Evolutionary conservation across 2,797 vertebrate genomes (phyloP), one percentile per base, ranked within the genome.

Genomic region (Poecilia wingei): DNA sequence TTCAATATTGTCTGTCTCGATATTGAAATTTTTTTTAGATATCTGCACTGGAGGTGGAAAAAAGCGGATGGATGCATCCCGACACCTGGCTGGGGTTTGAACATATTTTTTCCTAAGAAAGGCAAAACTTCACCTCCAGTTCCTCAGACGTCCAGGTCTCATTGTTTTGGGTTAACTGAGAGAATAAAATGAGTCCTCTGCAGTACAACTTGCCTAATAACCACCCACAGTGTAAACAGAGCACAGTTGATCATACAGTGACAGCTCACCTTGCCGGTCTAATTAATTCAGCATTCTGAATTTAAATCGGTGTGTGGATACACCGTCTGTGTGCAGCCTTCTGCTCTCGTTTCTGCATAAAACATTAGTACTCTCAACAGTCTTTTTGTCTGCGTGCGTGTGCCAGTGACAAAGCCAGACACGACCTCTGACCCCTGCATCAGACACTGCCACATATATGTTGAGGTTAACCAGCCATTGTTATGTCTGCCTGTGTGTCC

Each of bases 391-490:
- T 91, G 90, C 86, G 82, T 82, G 79, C 33, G 77, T 92, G 86
- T 82, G 91, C 39, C 87, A 84, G 82, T 79, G 91, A 95, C 90
- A 94, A 94, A 95, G 91, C 88, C 90, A 91, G 91, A 86, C 80
- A 4, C 87, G 91, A 95, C 92, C 94, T 87, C 86, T 87, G 89
- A 94, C 94, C 92, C 81, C 33, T 73, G 84, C 79, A 88, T 83
- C 45, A 80, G 89, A 87, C 89, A 4, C 64, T 87, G 91, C 84
- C 69, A 83, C 91, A 89, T 91, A 31, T 93, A 93, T 95, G 90
- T 22, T 22, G 12, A 84, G 79, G 91, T 85, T 66, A 72, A 79
- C 73, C 84, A 46, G 88, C 86, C 75, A 82, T 94, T 93, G 90
- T 91, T 79, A 77, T 81, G 87, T 78, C 83, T 86, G 80, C 86